Evolutionary conservation across 2,888 invertebrate species (phyloP), one percentile per base, ranked within the genome.

Genomic region (Hyalella azteca): DNA sequence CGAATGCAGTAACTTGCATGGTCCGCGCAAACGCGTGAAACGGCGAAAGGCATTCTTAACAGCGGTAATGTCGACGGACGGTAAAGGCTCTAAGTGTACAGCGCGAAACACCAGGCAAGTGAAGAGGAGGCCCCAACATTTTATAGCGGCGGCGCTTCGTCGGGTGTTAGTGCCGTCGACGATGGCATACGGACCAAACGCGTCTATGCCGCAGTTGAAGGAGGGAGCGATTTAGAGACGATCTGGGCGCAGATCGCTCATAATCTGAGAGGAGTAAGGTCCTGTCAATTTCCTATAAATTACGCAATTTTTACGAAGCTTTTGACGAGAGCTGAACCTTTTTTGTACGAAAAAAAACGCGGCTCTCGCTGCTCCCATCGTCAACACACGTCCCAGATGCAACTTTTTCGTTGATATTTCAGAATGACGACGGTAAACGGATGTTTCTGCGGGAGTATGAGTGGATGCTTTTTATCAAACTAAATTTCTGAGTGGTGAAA

Each of bases 131-230:
- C 40, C 66, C 32, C 39, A 78, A 15, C 59, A 22, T 45, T 78
- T 78, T 59, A 15, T 59, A 22, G 59, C 22, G 7, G 59, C 9
- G 29, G 22, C 11, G 59, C 22, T 59, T 11, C 59, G 59, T 59
- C 59, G 9, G 29, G 59, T 59, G 3, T 22, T 7, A 41, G 39
- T n/a, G 5, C 40, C 36, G 4, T 36, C 39, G 15, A 19, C 39
- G 22, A 80, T 39, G 19, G 26, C 0, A 48, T 66, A 80, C 19
- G 80, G 78, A 59, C 59, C 59, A n/a, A 80, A 80, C 41, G 26
- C 77, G 22, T 80, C 80, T 2, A 49, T 50, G 3, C 78, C 80
- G 15, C 48, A 45, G 73, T 80, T 41, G 4, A 41, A 73, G 73
- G 78, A 78, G 5, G 78, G 77, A 50, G 79, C 73, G 1, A 2